Percentiles rank a stretch among this genome's conserved stretches.
Conservation (phyloP, 2,888 invertebrate species). For the Oscheius sp. region DNA sequence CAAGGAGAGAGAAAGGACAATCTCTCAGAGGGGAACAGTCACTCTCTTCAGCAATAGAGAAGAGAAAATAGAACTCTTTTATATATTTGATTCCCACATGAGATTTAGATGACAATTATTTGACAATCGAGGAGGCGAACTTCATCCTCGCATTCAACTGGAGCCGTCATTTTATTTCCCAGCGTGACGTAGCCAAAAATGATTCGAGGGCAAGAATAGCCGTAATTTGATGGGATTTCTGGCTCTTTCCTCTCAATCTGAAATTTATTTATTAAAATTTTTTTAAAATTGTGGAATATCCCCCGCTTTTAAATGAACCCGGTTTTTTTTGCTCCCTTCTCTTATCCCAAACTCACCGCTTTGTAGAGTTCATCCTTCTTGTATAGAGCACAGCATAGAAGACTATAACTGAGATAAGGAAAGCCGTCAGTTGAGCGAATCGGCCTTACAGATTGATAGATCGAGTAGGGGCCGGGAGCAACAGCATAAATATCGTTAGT, state of each 20-base stretch:
- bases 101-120: constrained; percentile 7
- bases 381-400: constrained; percentile 25
- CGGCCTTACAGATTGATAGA: neutral
- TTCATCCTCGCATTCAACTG: constrained; percentile 4
- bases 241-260: too few species aligned
- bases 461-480: neutral
- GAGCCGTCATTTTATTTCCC: constrained; percentile 15
- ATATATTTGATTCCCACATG: neutral
- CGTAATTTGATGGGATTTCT: constrained; percentile 12
- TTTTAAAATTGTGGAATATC: too few species aligned
- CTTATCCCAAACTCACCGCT: constrained; percentile 11
- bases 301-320: too few species aligned
- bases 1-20: too few species aligned
- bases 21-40: too few species aligned
- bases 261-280: neutral
- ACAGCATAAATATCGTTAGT: neutral
- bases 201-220: constrained; percentile 11
- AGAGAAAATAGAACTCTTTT: neutral
- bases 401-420: neutral
- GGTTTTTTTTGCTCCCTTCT: too few species aligned
- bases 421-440: neutral
- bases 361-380: constrained; percentile 9
- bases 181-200: constrained; percentile 18
- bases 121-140: constrained; percentile 20
- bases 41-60: too few species aligned